Conservation (phyloP, 2,888 invertebrate species). For the Scaeva pyrastri region DNA sequence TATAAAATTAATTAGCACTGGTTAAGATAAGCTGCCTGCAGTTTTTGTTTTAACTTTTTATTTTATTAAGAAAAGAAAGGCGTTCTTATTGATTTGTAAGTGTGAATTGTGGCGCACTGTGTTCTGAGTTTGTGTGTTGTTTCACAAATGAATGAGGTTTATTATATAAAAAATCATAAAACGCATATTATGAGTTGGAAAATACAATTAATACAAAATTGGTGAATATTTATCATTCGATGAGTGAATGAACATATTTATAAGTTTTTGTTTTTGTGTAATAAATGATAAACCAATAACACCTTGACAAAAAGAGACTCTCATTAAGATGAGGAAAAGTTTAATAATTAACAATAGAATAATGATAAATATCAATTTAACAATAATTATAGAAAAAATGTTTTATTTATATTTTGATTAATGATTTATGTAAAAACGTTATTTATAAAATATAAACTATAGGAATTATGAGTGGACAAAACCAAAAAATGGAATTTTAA, state of each 20-base stretch:
- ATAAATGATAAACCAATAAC: slow-evolving; percentile 49
- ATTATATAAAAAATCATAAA: background rate
- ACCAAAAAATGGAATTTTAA: slow-evolving; percentile 14
- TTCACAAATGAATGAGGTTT: slow-evolving; percentile 58
- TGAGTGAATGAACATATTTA: slow-evolving; percentile 36
- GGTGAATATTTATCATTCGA: slow-evolving; percentile 39
- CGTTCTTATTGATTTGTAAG: slow-evolving; percentile 38
- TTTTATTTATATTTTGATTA: slow-evolving; percentile 19
- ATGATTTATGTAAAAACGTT: slow-evolving; percentile 29
- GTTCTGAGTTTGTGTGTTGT: slow-evolving; percentile 53
- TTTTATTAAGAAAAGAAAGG: slow-evolving; percentile 25
- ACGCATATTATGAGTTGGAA: slow-evolving; percentile 12
- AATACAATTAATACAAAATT: slow-evolving; percentile 1
- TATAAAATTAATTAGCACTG: slow-evolving; percentile 45
- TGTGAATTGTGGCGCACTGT: slow-evolving; percentile 41
- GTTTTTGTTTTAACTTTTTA: background rate
- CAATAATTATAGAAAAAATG: slow-evolving; percentile 1
- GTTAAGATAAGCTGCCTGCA: slow-evolving; percentile 53
- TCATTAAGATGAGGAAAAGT: background rate
- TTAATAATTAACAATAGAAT: background rate
- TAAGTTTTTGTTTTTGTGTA: slow-evolving; percentile 27
- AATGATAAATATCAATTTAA: background rate
- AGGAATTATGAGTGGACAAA: background rate
- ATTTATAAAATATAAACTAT: slow-evolving; percentile 25
- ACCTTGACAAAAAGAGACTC: slow-evolving; percentile 19